Evolutionary conservation across 2,113 vertebrate species (phyloP).

Genomic region (Parotia lawesii): DNA sequence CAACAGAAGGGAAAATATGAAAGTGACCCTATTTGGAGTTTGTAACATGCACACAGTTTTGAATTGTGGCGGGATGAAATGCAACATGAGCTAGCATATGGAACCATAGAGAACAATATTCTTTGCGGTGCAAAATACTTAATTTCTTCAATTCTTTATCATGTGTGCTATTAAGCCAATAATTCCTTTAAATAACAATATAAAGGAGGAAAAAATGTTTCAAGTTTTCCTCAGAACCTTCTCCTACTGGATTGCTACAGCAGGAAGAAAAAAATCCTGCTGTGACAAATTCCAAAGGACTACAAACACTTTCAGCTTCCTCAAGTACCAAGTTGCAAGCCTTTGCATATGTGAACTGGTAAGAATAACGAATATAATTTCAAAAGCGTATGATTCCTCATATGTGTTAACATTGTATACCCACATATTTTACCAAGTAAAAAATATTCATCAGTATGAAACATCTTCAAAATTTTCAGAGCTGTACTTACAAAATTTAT

Average conservation of each 20-base stretch:
- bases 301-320: not conserved
- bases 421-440: not conserved
- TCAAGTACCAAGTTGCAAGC: not conserved
- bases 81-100: not conserved
- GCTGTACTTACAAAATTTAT: not conserved
- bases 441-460: not conserved
- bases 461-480: not conserved
- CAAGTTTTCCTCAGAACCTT: not conserved
- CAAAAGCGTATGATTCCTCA: not conserved
- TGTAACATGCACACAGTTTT: not conserved
- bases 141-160: not conserved
- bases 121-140: not conserved
- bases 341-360: not conserved
- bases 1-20: not conserved
- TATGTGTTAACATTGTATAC: not conserved
- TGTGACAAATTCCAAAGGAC: not conserved
- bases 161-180: not conserved
- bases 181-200: not conserved
- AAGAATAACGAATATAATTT: not conserved
- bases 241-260: not conserved
- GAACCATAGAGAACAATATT: not conserved
- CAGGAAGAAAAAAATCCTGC: not conserved
- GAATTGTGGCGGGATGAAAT: not conserved
- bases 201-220: not conserved
- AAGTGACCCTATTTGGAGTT: not conserved